Conservation (phyloP, 1,140 invertebrate genomes). For the Cotesia vestalis region DNA sequence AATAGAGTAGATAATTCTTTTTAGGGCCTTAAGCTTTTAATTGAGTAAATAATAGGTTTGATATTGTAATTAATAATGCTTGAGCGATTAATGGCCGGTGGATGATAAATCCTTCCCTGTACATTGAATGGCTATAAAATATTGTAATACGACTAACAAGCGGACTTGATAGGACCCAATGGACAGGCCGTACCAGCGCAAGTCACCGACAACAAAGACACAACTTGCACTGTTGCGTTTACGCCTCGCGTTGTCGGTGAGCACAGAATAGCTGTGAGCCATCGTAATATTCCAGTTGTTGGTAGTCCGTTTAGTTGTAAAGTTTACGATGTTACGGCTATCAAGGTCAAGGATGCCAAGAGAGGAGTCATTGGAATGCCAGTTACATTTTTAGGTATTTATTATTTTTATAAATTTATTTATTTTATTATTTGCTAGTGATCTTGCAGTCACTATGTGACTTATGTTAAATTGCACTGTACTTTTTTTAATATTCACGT, state of each 20-base stretch:
- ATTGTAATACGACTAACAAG: slow-evolving; percentile 63
- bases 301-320: slow-evolving; percentile 93
- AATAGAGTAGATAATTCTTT: too few species aligned
- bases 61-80: too few species aligned
- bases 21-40: too few species aligned
- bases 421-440: neutral
- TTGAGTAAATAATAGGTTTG: too few species aligned
- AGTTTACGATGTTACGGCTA: slow-evolving; percentile 94
- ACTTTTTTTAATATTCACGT: too few species aligned
- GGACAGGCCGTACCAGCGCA: slow-evolving; percentile 87
- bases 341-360: slow-evolving; percentile 91
- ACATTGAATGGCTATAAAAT: slow-evolving; percentile 49
- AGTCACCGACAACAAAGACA: slow-evolving; percentile 80
- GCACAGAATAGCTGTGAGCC: slow-evolving; percentile 86
- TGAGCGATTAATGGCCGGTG: too few species aligned
- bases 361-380: slow-evolving; percentile 91
- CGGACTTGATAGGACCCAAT: slow-evolving; percentile 78
- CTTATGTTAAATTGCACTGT: too few species aligned
- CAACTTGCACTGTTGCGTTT: slow-evolving; percentile 86
- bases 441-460: too few species aligned
- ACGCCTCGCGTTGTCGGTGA: slow-evolving; percentile 88
- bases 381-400: slow-evolving; percentile 90
- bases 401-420: slow-evolving; percentile 23
- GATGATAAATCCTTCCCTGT: slow-evolving; percentile 22
- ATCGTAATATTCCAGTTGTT: slow-evolving; percentile 79